phyloP scores from a whole-genome alignment of 2,888 invertebrate genomes.

The Oxyteleia sp. region DNA sequence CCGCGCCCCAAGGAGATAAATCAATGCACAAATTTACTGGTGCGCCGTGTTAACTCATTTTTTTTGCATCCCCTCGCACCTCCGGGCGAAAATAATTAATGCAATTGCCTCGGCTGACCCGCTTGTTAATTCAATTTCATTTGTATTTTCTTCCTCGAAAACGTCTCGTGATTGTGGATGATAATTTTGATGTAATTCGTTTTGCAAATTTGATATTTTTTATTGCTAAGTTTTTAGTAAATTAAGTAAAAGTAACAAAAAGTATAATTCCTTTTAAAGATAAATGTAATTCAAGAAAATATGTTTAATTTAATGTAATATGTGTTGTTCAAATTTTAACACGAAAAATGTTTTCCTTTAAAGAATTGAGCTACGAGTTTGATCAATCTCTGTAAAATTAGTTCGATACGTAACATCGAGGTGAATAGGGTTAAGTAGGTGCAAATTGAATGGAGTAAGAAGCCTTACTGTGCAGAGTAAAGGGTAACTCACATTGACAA shows the following conservation, averaged over 20 bases:
- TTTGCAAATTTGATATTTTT: neutral
- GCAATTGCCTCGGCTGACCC: constrained; percentile 37
- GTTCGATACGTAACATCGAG: constrained; percentile 69
- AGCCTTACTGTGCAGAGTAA: constrained; percentile 80
- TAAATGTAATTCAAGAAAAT: no score
- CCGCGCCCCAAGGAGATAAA: no score
- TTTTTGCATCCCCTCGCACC: constrained; percentile 23
- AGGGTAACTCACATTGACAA: constrained; percentile 69
- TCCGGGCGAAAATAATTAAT: constrained; percentile 43
- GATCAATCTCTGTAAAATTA: constrained; percentile 67
- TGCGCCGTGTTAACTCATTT: constrained; percentile 74
- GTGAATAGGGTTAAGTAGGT: constrained; percentile 85
- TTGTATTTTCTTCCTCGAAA: neutral
- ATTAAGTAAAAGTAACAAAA: no score
- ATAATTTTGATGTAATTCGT: no score
- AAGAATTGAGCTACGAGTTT: constrained; percentile 3
- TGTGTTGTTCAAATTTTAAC: neutral
- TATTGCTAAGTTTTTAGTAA: no score
- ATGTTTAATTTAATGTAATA: neutral
- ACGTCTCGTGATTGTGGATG: neutral
- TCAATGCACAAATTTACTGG: no score
- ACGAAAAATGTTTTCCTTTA: neutral
- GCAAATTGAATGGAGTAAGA: constrained; percentile 84
- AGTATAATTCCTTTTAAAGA: no score
- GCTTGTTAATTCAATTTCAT: constrained; percentile 39